Evolutionary conservation across 2,113 vertebrate genomes (phyloP), one percentile per base, ranked within the genome.

Genomic region (Silurus meridionalis): DNA sequence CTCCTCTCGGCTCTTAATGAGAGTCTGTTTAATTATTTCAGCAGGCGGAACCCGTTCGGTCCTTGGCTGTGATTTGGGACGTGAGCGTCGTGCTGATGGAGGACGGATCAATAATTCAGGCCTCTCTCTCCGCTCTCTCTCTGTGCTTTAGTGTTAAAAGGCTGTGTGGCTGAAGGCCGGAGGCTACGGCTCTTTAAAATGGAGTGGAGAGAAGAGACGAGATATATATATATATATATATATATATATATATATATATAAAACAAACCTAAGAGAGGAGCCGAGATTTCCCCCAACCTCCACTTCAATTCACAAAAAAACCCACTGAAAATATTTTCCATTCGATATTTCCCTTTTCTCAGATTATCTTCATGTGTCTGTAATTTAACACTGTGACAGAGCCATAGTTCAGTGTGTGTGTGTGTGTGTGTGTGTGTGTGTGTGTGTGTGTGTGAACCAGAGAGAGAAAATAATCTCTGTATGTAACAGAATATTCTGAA

Each of bases 91-190:
- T 99, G 96, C 97, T 98, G 97, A 99, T 99, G 93, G 94, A 96
- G 96, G 96, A 94, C 94, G 94, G 97, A 99, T 99, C 98, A 99
- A 99, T 99, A 99, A 99, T 98, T 99, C 97, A 99, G 97, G 96
- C 96, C 95, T 94, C 94, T 94, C 96, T 96, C 37, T 37, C 37
- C 37, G 37, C 37, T 37, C 95, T 94, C 94, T 96, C 93, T 97
- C 97, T 96, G 98, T 98, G 97, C 96, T 85, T 85, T 95, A 95
- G 95, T 94, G 96, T 97, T 94, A 96, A 96, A 96, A 96, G 97
- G 96, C 96, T 95, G 96, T 96, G 96, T 95, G 95, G 96, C 95
- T 94, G 95, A 91, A 94, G 79, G 93, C 93, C 93, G 91, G 90
- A 91, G 93, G 92, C 93, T 85, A 58, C 63, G 82, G 86, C 23